phyloP scores from a whole-genome alignment of 2,113 vertebrate species.

The Ctenomys sociabilis region DNA sequence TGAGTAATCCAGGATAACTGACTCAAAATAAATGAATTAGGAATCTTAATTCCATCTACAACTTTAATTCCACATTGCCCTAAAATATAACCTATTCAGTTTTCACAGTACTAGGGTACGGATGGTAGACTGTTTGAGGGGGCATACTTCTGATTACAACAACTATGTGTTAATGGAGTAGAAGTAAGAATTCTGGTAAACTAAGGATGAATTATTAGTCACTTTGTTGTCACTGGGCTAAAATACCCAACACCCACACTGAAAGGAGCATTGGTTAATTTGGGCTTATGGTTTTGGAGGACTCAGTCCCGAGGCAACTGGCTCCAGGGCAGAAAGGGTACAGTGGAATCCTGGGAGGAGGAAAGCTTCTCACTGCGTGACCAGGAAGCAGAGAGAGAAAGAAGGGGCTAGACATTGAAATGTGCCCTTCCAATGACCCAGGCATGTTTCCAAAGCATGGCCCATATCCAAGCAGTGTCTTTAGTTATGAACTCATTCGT shows the following conservation, averaged over 20 bases:
- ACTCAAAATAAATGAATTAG: neutral
- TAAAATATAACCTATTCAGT: neutral
- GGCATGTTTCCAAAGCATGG: neutral
- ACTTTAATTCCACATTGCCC: neutral
- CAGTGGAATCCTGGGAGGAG: neutral
- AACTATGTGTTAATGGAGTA: neutral
- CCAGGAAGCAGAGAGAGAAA: neutral
- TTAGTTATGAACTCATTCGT: neutral
- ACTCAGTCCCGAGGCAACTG: neutral
- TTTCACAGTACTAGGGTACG: neutral
- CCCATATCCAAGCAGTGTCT: neutral
- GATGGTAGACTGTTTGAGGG: neutral
- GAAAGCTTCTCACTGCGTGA: neutral
- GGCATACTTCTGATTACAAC: neutral
- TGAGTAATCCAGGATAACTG: neutral
- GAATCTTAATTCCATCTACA: neutral
- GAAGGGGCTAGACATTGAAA: neutral
- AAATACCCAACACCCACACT: neutral
- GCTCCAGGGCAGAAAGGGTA: neutral
- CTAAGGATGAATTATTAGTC: neutral
- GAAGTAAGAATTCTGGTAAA: conserved; percentile 32
- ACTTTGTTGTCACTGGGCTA: neutral
- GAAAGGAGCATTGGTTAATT: neutral
- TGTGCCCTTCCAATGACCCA: neutral
- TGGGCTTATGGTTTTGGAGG: neutral